Evolutionary conservation across 2,888 invertebrate genomes (phyloP), one percentile per base, ranked within the genome.

Genomic region (Lasioglossum malachurum): DNA sequence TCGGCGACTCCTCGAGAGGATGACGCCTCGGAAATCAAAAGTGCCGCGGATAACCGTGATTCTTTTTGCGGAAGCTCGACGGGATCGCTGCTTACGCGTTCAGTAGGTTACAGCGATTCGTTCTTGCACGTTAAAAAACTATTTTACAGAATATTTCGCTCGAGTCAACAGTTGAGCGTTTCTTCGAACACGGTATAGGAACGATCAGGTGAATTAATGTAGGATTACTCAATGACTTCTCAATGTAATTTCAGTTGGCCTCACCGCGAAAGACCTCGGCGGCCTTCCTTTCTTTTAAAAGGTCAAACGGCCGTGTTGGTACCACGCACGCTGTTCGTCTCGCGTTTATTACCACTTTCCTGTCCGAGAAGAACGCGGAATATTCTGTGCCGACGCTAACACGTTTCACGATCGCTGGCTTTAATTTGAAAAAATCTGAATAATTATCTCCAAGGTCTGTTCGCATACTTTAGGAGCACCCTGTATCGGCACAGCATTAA

Each of bases 261-360:
- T 84, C 78, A 41, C 73, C 41, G 75, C 53, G 83, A 90, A 82
- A 84, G 83, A 77, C 78, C 27, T 75, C 84, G 85, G 74, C 89
- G 91, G 93, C 92, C 93, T 93, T 93, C 93, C 93, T 93, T 92
- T 93, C 92, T 91, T 91, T 89, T 78, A 78, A 94, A 94, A 94
- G 94, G 94, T 94, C 94, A 94, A 92, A 92, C 92, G 93, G 93
- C 89, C 92, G 93, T 89, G 89, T 86, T 91, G 78, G 85, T 90
- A 89, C 88, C 89, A 83, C 86, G 87, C 89, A 89, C 77, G 86
- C 88, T 84, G 81, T 89, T 88, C 90, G 91, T 82, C 60, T 72
- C 80, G 71, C 75, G 69, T 60, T 60, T 76, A 84, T 84, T 85
- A 89, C 69, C 90, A 87, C 90, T 90, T 69, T 84, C 86, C 81